Evolutionary conservation across 2,113 vertebrate genomes (phyloP), one percentile per base, ranked within the genome.

Genomic region (Cheilinus undulatus): DNA sequence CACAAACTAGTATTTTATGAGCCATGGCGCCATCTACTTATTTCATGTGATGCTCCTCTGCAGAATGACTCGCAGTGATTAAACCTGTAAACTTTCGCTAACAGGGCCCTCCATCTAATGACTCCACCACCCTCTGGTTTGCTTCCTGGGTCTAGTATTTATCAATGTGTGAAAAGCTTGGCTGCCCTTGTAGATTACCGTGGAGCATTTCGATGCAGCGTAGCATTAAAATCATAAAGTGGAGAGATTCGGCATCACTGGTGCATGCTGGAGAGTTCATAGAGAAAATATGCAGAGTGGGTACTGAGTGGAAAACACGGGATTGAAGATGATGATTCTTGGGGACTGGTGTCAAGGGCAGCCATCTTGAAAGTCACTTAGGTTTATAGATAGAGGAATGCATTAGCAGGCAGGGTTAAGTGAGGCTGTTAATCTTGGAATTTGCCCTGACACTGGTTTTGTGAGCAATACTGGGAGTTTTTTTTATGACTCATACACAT

Each of bases 301-400:
- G 74, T 69, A 66, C 23, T 26, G 32, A 67, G 80, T 76, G 64
- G 42, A 70, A 78, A 73, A 60, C 28, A 4, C 52, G 14, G 36
- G 57, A 52, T 52, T 38, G 2, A 62, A 68, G 50, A 63, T 6
- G 30, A 66, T 22, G n/a, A 26, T 70, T 59, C 50, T 57, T 7
- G 51, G 48, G 34, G 28, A 11, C 30, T 36, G 7, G 30, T 51
- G 30, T 63, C 61, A 26, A 49, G 22, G 50, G n/a, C 63, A 15
- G 14, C 22, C 61, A 67, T 50, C 56, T 32, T 68, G 26, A 53
- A 45, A 71, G 62, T 50, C 42, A 42, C 3, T 3, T 19, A 19
- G 15, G 7, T 42, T 17, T 7, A 65, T 36, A 65, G 17, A 63
- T 26, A 23, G 19, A 62, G 23, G 42, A 43, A 57, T 45, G 46